Percentiles rank a stretch among this genome's conserved stretches.
Evolutionary conservation across 2,888 invertebrate genomes (phyloP).

Genomic region (Amphiduros pacificus): DNA sequence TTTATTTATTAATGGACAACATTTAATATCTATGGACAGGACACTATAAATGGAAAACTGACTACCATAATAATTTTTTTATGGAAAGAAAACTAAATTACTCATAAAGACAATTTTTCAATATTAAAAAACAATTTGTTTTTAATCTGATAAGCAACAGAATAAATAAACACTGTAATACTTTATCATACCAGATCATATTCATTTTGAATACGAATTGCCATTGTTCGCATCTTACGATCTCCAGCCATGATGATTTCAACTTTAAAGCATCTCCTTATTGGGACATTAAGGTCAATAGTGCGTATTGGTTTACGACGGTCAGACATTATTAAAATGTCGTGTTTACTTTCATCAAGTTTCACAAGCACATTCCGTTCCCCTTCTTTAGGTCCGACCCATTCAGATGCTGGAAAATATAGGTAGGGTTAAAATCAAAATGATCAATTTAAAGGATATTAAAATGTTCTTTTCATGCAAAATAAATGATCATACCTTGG

Average conservation of each 20-base stretch:
- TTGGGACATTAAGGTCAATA: constrained; percentile 23
- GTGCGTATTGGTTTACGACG: constrained; percentile 18
- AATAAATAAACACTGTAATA: no score
- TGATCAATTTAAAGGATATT: no score
- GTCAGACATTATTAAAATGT: constrained; percentile 12
- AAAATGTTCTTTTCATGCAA: no score
- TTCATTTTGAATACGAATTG: constrained; percentile 62
- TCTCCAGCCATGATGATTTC: constrained; percentile 27
- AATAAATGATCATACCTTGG: no score
- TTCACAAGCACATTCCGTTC: constrained; percentile 19
- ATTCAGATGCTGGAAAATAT: constrained; percentile 41
- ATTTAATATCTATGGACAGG: no score
- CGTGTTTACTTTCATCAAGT: constrained; percentile 10
- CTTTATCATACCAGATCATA: constrained; percentile 65
- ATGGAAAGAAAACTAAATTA: no score
- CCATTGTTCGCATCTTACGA: constrained; percentile 35
- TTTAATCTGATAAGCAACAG: no score
- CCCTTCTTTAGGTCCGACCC: constrained; percentile 40
- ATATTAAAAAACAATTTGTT: no score
- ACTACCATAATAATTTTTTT: not conserved
- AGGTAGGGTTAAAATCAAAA: no score
- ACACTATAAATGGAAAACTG: not conserved
- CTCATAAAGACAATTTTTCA: no score
- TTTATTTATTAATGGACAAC: no score
- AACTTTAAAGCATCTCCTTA: constrained; percentile 15